A percentile compares a stretch with the other conserved stretches of the same genome.
Evolutionary conservation across 2,888 invertebrate genomes (phyloP).

Genomic region (Trachelus iudaicus): DNA sequence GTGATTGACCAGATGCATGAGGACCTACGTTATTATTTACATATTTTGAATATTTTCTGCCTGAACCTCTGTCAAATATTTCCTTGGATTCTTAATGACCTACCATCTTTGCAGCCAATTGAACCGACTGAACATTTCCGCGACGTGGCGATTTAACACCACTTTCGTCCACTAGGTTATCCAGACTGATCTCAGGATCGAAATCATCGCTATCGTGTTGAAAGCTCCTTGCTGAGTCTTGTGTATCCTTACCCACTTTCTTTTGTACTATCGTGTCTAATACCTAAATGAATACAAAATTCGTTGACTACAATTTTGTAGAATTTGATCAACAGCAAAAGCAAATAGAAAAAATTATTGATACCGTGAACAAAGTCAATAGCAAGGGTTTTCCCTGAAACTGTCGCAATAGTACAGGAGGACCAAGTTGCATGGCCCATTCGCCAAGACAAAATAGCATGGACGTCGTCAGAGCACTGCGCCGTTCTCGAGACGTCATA

Average conservation of each 20-base stretch:
- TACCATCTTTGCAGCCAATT: constrained; percentile 72
- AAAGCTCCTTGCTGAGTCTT: constrained; percentile 39
- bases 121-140: constrained; percentile 66
- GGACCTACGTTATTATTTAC: constrained; percentile 67
- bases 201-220: constrained; percentile 71
- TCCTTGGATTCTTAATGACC: background rate
- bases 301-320: background rate
- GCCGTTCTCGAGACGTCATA: constrained; percentile 65
- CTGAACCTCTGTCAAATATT: background rate
- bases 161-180: constrained; percentile 73
- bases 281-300: constrained; percentile 42
- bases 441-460: constrained; percentile 91
- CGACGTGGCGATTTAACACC: constrained; percentile 53
- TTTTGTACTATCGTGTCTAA: constrained; percentile 60
- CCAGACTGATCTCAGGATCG: constrained; percentile 78
- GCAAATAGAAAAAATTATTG: background rate
- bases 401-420: constrained; percentile 71
- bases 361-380: constrained; percentile 79
- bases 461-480: constrained; percentile 77
- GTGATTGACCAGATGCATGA: constrained; percentile 91
- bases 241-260: constrained; percentile 40
- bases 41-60: background rate
- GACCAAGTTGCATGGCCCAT: constrained; percentile 90
- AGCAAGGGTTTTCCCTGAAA: constrained; percentile 70
- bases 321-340: background rate